These are phyloP conservation scores for Perognathus longimembris DNA, from an alignment of 2,113 vertebrate genomes.

Conservation along the genomic window DNA sequence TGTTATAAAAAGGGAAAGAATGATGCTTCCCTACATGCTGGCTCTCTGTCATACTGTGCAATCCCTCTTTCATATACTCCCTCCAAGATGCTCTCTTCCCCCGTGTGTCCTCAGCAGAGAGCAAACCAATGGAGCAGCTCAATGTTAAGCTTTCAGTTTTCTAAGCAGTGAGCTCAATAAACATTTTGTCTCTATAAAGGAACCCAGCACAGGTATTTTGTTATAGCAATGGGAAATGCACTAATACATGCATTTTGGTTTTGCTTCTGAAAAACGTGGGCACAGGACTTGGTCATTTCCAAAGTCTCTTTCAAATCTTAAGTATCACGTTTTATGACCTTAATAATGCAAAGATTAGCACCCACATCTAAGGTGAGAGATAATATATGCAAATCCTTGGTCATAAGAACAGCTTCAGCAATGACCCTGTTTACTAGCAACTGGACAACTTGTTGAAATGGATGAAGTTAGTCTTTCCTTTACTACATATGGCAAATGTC, in stretches of 20 bases:
- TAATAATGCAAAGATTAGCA: background rate
- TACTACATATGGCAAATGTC: background rate
- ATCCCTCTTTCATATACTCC: background rate
- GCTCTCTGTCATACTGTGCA: background rate
- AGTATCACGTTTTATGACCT: background rate
- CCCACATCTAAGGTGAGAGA: background rate
- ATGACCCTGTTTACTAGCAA: background rate
- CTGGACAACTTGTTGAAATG: background rate
- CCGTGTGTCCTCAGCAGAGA: background rate
- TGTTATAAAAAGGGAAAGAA: background rate
- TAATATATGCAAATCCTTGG: background rate
- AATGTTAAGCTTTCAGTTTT: background rate
- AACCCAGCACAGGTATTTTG: background rate
- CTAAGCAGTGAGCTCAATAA: background rate
- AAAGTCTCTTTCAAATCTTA: slow-evolving; percentile 10
- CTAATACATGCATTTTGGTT: background rate
- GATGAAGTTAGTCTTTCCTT: background rate
- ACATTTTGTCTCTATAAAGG: background rate
- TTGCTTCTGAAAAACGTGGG: slow-evolving; percentile 11
- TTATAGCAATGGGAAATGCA: background rate
- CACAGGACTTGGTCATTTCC: background rate
- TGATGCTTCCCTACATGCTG: background rate
- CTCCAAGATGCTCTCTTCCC: background rate
- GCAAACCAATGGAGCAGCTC: background rate
- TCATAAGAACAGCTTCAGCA: background rate